A percentile compares a stretch with the other conserved stretches of the same genome.
phyloP scores from a whole-genome alignment of 2,888 invertebrate genomes.

The Athalia cordata region DNA sequence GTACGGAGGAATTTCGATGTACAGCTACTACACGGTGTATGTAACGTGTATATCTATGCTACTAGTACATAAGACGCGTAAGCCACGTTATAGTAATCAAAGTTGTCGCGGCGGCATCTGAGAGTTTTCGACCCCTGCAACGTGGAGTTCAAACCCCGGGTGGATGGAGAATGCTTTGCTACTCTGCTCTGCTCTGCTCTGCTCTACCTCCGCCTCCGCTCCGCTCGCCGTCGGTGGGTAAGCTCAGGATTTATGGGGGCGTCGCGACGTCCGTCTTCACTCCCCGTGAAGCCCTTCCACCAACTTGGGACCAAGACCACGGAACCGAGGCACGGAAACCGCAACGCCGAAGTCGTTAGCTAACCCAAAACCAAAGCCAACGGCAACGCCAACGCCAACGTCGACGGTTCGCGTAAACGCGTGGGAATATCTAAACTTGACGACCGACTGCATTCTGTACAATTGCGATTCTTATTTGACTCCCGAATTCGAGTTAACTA shows the following conservation, averaged over 20 bases:
- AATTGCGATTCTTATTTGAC: too few species aligned
- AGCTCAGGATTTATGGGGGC: slow-evolving; percentile 71
- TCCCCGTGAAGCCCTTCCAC: slow-evolving; percentile 73
- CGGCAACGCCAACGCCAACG: slow-evolving; percentile 13
- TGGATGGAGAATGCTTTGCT: slow-evolving; percentile 44
- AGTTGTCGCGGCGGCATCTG: slow-evolving; percentile 67
- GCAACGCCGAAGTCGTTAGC: slow-evolving; percentile 43
- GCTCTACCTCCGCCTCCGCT: slow-evolving; percentile 9
- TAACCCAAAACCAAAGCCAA: slow-evolving; percentile 26
- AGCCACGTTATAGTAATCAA: slow-evolving; percentile 64
- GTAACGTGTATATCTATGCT: slow-evolving; percentile 39
- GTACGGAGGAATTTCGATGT: neutral
- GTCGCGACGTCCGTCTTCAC: slow-evolving; percentile 74
- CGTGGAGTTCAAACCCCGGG: slow-evolving; percentile 53
- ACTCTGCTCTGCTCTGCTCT: slow-evolving; percentile 54
- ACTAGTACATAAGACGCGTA: slow-evolving; percentile 45
- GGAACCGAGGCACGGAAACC: slow-evolving; percentile 43
- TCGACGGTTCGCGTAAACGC: slow-evolving; percentile 15
- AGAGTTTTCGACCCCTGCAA: slow-evolving; percentile 68
- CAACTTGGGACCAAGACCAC: slow-evolving; percentile 47
- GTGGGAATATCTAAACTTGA: neutral
- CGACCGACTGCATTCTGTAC: slow-evolving; percentile 19
- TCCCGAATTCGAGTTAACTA: too few species aligned
- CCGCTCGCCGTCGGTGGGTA: slow-evolving; percentile 69
- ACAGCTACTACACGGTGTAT: neutral